These are phyloP conservation scores for Phymanthus crucifer DNA, from an alignment of 92 coral and sea anemone genomes.

Conservation along the genomic window DNA sequence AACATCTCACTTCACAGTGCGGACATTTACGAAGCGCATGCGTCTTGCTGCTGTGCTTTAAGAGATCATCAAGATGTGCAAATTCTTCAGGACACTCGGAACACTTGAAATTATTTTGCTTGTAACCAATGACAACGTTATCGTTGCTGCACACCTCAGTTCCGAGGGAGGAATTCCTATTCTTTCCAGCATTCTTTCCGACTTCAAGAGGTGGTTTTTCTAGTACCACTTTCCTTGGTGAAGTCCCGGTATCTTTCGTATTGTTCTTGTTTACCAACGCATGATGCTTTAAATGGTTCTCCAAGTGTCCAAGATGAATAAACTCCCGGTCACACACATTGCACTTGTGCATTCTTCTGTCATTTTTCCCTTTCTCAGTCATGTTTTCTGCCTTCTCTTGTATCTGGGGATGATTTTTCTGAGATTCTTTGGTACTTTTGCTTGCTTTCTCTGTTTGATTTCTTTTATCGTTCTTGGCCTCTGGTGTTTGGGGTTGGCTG, in stretches of 20 bases:
- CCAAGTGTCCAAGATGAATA: not conserved
- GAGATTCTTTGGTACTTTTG: not conserved
- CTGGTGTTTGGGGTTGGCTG: too few species aligned
- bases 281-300: not conserved
- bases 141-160: not conserved
- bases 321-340: not conserved
- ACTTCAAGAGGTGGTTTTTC: not conserved
- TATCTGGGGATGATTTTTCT: not conserved
- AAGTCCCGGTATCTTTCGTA: not conserved
- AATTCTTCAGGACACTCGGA: not conserved
- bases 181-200: not conserved
- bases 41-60: not conserved
- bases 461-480: not conserved
- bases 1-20: not conserved
- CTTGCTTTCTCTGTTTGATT: not conserved
- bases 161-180: not conserved
- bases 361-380: not conserved
- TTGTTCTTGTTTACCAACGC: not conserved
- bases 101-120: not conserved
- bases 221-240: not conserved
- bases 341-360: not conserved
- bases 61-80: conserved; percentile 6
- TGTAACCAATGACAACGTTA: conserved; percentile 5
- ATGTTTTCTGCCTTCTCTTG: not conserved
- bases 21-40: not conserved